phyloP scores from a whole-genome alignment of 64 coral and sea anemone species.

The Montipora capricornis region DNA sequence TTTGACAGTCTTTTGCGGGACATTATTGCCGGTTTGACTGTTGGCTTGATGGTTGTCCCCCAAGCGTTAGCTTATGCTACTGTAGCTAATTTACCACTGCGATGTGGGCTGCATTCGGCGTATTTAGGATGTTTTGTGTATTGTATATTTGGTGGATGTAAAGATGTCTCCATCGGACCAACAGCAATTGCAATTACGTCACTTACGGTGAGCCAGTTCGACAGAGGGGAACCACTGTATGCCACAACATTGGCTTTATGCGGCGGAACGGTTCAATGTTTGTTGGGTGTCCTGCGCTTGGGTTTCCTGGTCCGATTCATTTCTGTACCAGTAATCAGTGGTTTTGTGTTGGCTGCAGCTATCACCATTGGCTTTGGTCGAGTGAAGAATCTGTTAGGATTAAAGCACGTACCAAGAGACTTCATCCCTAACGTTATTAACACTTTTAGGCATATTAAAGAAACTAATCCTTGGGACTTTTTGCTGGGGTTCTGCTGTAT shows the following conservation, averaged over 20 bases:
- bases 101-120: conserved; percentile 86
- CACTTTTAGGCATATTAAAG: conserved; percentile 86
- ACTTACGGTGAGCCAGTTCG: conserved; percentile 69
- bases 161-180: conserved; percentile 86
- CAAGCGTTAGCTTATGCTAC: conserved; percentile 92
- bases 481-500: too few relatives aligned
- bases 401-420: conserved; percentile 60
- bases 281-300: conserved; percentile 78
- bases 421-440: conserved; percentile 74
- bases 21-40: conserved; percentile 90
- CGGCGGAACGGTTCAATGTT: conserved; percentile 71
- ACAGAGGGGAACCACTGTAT: conserved; percentile 29
- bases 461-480: too few relatives aligned
- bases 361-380: conserved; percentile 89
- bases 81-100: conserved; percentile 80
- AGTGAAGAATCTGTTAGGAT: conserved; percentile 85
- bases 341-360: conserved; percentile 91
- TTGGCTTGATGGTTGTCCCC: conserved; percentile 95
- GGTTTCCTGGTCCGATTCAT: conserved; percentile 94
- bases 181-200: conserved; percentile 99
- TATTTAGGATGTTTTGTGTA: conserved; percentile 96
- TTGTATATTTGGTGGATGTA: conserved; percentile 92
- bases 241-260: conserved; percentile 77
- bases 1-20: conserved; percentile 78
- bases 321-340: conserved; percentile 91